phyloP scores from a whole-genome alignment of 2,888 invertebrate genomes.

The Steinernema hermaphroditum region DNA sequence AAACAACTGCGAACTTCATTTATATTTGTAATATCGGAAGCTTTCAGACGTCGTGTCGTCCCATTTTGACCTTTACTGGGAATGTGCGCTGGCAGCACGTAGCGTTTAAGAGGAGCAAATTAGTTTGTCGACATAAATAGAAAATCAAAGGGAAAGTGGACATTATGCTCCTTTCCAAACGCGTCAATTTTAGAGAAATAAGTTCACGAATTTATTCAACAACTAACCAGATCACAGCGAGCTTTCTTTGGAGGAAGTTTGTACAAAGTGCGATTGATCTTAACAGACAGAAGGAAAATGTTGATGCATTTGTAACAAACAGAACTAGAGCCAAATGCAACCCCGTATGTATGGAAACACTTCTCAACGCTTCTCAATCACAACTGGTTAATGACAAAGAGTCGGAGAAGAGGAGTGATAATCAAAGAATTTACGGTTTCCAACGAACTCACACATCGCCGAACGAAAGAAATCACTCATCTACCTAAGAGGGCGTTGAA shows the following conservation, averaged over 20 bases:
- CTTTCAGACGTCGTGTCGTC: conserved; percentile 6
- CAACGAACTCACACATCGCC: neutral
- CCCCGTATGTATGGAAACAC: neutral
- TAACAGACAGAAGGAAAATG: too few relatives aligned
- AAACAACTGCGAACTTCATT: neutral
- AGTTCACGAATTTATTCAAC: too few relatives aligned
- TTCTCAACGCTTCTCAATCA: neutral
- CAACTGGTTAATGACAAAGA: neutral
- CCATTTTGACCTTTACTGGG: conserved; percentile 3
- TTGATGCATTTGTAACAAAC: conserved; percentile 6
- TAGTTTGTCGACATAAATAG: too few relatives aligned
- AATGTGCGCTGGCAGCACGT: neutral
- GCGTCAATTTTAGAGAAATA: too few relatives aligned
- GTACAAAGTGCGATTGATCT: too few relatives aligned
- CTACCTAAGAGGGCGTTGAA: conserved; percentile 23
- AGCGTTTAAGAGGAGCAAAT: neutral
- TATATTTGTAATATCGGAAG: neutral
- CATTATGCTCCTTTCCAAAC: too few relatives aligned
- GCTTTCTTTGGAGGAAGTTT: too few relatives aligned
- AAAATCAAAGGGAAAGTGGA: too few relatives aligned
- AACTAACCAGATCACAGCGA: too few relatives aligned
- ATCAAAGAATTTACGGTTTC: conserved; percentile 4
- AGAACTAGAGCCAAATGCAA: neutral
- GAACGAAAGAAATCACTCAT: neutral
- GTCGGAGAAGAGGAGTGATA: neutral